Percentiles rank a stretch among this genome's conserved stretches.
Conservation (phyloP, 1,140 invertebrate species). For the Lanistes nyassanus region DNA sequence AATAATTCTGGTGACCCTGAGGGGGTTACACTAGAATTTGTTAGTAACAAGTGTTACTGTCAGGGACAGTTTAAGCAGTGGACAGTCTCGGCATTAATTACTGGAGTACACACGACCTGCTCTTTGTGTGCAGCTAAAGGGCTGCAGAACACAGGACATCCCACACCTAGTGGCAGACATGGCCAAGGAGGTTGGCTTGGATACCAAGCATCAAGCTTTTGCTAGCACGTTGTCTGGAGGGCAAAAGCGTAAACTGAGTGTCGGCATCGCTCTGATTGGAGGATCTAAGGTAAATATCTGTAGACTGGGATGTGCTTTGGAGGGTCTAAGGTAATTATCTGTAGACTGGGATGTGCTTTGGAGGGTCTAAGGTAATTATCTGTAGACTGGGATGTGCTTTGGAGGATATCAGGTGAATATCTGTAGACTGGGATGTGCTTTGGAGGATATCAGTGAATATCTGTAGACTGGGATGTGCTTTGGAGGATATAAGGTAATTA, state of each 20-base stretch:
- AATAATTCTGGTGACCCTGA: too few relatives aligned
- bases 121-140: slow-evolving; percentile 29
- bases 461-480: too few relatives aligned
- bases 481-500: too few relatives aligned
- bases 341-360: too few relatives aligned
- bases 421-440: too few relatives aligned
- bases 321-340: too few relatives aligned
- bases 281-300: slow-evolving; percentile 56
- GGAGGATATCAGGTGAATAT: too few relatives aligned
- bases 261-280: slow-evolving; percentile 69
- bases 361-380: too few relatives aligned
- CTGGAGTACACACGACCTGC: not conserved
- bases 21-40: too few relatives aligned
- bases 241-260: slow-evolving; percentile 67
- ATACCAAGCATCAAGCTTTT: slow-evolving; percentile 74
- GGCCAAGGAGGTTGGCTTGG: slow-evolving; percentile 70
- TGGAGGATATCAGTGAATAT: too few relatives aligned
- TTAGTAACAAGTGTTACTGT: not conserved
- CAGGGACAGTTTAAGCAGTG: not conserved
- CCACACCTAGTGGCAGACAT: slow-evolving; percentile 66
- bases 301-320: not conserved
- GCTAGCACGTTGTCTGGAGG: slow-evolving; percentile 74
- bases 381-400: too few relatives aligned
- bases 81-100: not conserved
- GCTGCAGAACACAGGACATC: slow-evolving; percentile 63